Percentiles rank a stretch among this genome's conserved stretches.
phyloP scores from a whole-genome alignment of 2,888 invertebrate genomes.

The Scaptomyza polygonia region DNA sequence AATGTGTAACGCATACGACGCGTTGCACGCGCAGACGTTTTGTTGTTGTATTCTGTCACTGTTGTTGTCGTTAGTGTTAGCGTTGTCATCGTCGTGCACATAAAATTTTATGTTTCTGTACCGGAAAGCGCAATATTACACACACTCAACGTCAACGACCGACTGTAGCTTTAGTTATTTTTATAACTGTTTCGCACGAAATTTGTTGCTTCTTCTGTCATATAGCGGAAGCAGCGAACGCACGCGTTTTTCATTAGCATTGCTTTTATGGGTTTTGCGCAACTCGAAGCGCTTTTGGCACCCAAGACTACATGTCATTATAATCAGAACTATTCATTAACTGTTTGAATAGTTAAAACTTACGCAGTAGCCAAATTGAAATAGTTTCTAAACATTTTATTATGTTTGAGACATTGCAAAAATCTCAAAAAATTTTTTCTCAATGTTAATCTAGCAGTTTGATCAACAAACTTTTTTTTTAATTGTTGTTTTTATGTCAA shows the following conservation, averaged over 20 bases:
- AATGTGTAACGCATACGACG: constrained; percentile 75
- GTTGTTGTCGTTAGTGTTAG: constrained; percentile 54
- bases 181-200: constrained; percentile 71
- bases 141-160: constrained; percentile 49
- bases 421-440: not conserved
- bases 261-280: constrained; percentile 45
- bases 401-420: not conserved
- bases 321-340: constrained; percentile 21
- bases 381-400: not conserved
- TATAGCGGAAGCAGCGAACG: constrained; percentile 62
- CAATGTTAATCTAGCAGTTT: constrained; percentile 4
- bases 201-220: constrained; percentile 34
- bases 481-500: constrained; percentile 5
- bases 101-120: constrained; percentile 77
- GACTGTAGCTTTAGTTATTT: constrained; percentile 57
- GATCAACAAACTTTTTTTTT: constrained; percentile 4
- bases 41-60: constrained; percentile 33
- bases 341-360: constrained; percentile 7
- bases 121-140: constrained; percentile 73
- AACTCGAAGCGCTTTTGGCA: constrained; percentile 6
- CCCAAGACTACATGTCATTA: not conserved
- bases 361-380: not conserved
- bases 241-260: constrained; percentile 54
- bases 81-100: constrained; percentile 68
- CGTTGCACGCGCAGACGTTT: constrained; percentile 64